These are phyloP conservation scores for Coenonympha glycerion DNA, from an alignment of 2,888 invertebrate species.

Conservation along the genomic window DNA sequence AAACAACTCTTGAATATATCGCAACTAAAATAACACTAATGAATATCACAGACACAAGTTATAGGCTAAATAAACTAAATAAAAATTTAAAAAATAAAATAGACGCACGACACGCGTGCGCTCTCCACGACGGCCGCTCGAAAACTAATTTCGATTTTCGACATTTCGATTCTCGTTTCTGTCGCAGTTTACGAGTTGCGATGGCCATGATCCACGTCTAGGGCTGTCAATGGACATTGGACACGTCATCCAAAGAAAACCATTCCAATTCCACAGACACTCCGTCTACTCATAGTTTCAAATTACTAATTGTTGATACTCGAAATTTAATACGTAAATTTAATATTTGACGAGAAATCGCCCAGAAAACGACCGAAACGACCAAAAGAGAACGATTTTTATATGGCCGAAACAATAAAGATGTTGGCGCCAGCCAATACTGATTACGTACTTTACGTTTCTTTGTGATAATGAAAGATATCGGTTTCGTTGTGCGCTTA, in stretches of 20 bases:
- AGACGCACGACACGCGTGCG: constrained; percentile 34
- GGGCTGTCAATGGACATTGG: constrained; percentile 29
- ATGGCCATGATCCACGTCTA: constrained; percentile 34
- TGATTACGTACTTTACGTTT: no score
- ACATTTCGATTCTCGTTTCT: constrained; percentile 14
- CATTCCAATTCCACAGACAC: neutral
- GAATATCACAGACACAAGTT: constrained; percentile 44
- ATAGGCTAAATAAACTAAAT: constrained; percentile 33
- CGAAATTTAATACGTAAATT: neutral
- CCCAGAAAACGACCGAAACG: no score
- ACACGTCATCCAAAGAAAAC: constrained; percentile 25
- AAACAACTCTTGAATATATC: constrained; percentile 32
- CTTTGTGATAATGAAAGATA: no score
- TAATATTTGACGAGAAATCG: neutral
- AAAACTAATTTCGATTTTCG: constrained; percentile 43
- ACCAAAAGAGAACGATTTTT: no score
- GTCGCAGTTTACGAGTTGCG: constrained; percentile 24
- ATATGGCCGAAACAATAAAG: no score
- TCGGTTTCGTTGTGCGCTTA: no score
- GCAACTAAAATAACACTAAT: constrained; percentile 48
- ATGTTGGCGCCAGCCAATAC: no score
- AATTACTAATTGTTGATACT: neutral
- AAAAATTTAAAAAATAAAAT: constrained; percentile 17
- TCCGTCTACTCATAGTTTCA: no score
- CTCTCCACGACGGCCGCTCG: constrained; percentile 46